These are phyloP conservation scores for Itoplectis maculator DNA, from an alignment of 2,888 invertebrate genomes.

Conservation along the genomic window DNA sequence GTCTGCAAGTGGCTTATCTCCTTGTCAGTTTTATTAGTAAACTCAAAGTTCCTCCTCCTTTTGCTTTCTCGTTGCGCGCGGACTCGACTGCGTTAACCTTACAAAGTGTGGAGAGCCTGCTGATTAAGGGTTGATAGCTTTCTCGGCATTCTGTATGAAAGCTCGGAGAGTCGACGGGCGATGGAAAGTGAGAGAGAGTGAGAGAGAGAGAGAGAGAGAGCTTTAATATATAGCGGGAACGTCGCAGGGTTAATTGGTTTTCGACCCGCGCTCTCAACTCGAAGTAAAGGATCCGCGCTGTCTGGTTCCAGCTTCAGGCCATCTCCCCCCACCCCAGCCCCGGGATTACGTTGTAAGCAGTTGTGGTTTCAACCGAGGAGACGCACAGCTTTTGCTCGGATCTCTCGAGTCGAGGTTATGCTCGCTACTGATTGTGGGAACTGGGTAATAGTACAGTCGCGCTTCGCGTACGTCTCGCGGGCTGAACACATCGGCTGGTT, in stretches of 20 bases:
- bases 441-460: background rate
- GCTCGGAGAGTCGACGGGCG: background rate
- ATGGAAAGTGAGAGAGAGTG: background rate
- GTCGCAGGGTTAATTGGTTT: conserved; percentile 49
- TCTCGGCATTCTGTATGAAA: conserved; percentile 32
- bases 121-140: conserved; percentile 52
- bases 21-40: conserved; percentile 11
- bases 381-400: background rate
- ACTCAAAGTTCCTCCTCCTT: background rate
- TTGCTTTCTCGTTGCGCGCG: background rate
- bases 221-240: conserved; percentile 29
- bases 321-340: background rate
- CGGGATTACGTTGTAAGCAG: conserved; percentile 46
- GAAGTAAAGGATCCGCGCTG: conserved; percentile 31
- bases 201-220: conserved; percentile 1
- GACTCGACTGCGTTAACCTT: conserved; percentile 18
- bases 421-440: background rate
- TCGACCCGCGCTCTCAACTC: conserved; percentile 13
- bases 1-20: background rate
- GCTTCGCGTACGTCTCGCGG: background rate
- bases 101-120: conserved; percentile 18
- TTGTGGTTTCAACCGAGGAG: conserved; percentile 18
- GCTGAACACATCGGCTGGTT: too few species aligned
- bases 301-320: background rate
- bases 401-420: conserved; percentile 1